Percentiles rank a stretch among this genome's conserved stretches.
phyloP scores from a whole-genome alignment of 2,113 vertebrate genomes.

The Tachysurus fulvidraco region DNA sequence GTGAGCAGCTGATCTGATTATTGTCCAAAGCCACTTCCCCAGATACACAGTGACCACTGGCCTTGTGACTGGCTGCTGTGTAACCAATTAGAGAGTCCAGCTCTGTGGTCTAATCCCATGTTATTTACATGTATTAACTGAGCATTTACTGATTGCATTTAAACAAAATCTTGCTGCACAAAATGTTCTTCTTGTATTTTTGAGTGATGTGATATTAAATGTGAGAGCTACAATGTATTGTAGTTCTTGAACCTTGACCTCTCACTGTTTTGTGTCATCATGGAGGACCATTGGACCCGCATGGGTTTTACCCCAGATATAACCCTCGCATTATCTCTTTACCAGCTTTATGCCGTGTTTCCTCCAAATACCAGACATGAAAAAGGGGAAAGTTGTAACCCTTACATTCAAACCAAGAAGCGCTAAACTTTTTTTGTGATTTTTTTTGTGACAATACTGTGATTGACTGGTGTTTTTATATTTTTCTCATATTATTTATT shows the following conservation, averaged over 20 bases:
- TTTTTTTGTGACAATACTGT: background rate
- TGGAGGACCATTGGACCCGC: too few species aligned
- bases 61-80: conserved; percentile 14
- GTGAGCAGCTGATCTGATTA: conserved; percentile 23
- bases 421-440: background rate
- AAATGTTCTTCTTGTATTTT: background rate
- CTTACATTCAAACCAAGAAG: background rate
- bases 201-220: background rate
- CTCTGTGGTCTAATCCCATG: conserved; percentile 9
- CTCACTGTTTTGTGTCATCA: too few species aligned
- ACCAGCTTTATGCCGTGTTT: background rate
- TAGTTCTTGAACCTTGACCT: too few species aligned
- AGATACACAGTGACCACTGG: background rate
- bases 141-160: conserved; percentile 9
- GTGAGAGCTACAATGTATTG: background rate
- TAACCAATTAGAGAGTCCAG: conserved; percentile 8
- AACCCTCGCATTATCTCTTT: background rate
- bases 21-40: conserved; percentile 8
- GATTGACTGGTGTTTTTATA: too few species aligned
- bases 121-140: conserved; percentile 11
- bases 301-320: too few species aligned
- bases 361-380: background rate
- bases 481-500: background rate
- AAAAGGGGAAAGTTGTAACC: background rate
- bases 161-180: conserved; percentile 1